Evolutionary conservation across 2,888 invertebrate genomes (phyloP).

Genomic region (Exephanes ischioxanthus): DNA sequence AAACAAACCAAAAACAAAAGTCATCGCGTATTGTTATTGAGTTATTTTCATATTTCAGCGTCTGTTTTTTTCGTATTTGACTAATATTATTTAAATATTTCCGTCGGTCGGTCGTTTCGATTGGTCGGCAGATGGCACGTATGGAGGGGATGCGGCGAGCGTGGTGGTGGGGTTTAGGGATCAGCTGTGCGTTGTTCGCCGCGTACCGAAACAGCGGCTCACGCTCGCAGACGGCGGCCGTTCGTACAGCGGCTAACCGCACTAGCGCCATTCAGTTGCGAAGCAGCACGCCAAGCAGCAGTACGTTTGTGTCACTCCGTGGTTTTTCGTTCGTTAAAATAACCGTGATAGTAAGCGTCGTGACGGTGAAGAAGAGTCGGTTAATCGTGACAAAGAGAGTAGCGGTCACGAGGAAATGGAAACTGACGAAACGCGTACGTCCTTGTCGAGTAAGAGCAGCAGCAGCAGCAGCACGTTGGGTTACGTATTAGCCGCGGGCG

Average conservation of each 20-base stretch:
- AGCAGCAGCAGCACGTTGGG: slow-evolving; percentile 73
- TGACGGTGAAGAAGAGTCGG: background rate
- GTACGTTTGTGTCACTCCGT: background rate
- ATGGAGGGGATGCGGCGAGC: background rate
- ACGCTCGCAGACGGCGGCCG: slow-evolving; percentile 63
- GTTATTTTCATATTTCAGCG: background rate
- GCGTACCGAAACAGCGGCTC: slow-evolving; percentile 56
- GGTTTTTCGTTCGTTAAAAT: background rate
- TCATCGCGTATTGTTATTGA: background rate
- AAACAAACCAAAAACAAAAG: background rate
- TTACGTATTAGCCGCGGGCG: slow-evolving; percentile 71
- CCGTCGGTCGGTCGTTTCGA: background rate
- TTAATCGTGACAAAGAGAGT: slow-evolving; percentile 26
- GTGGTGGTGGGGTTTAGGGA: slow-evolving; percentile 55
- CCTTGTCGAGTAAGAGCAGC: slow-evolving; percentile 58
- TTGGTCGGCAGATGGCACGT: slow-evolving; percentile 36
- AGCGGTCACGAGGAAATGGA: slow-evolving; percentile 80
- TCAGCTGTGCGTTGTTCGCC: slow-evolving; percentile 72
- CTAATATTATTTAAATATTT: background rate
- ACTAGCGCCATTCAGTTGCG: slow-evolving; percentile 51
- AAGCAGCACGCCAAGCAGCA: slow-evolving; percentile 7
- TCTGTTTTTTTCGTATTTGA: background rate
- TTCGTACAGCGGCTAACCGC: slow-evolving; percentile 48
- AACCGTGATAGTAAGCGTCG: background rate
- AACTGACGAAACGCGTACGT: slow-evolving; percentile 79